Evolutionary conservation across 2,797 vertebrate genomes (phyloP).

Genomic region (Danio tinwini): DNA sequence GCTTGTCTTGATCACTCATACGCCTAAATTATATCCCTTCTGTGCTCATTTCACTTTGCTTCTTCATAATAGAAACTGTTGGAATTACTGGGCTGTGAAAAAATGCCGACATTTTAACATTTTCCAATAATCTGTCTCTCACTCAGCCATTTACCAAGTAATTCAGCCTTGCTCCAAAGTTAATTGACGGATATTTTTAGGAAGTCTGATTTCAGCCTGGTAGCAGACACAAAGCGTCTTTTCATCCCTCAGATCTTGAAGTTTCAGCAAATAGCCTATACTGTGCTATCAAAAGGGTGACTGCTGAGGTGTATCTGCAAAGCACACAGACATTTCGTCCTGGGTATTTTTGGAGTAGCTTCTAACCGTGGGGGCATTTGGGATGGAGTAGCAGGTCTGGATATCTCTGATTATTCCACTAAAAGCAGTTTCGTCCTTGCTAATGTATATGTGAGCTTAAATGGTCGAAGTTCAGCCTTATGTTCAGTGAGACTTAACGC

Average conservation of each 20-base stretch:
- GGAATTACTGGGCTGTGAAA: conserved; percentile 11
- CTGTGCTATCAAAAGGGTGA: conserved; percentile 19
- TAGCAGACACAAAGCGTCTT: conserved; percentile 12
- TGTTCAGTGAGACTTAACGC: conserved; percentile 46
- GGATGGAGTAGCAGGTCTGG: conserved; percentile 4
- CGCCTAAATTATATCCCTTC: conserved; percentile 6
- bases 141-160: conserved; percentile 10
- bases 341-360: conserved; percentile 39
- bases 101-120: conserved; percentile 14
- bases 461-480: conserved; percentile 48
- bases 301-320: conserved; percentile 25
- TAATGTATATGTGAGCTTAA: conserved; percentile 30
- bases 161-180: conserved; percentile 16
- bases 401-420: conserved; percentile 34
- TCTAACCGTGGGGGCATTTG: conserved; percentile 1
- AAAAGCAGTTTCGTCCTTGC: conserved; percentile 37
- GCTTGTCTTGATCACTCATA: conserved; percentile 11
- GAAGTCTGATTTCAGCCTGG: conserved; percentile 10
- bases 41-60: conserved; percentile 23
- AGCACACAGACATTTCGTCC: conserved; percentile 35
- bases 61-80: conserved; percentile 3
- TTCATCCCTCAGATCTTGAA: conserved; percentile 35
- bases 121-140: neutral
- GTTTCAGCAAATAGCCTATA: conserved; percentile 12
- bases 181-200: conserved; percentile 40